Base-by-base conservation (phyloP, 2,888 invertebrate genomes). In the Heteromyza rotundicornis region DNA sequence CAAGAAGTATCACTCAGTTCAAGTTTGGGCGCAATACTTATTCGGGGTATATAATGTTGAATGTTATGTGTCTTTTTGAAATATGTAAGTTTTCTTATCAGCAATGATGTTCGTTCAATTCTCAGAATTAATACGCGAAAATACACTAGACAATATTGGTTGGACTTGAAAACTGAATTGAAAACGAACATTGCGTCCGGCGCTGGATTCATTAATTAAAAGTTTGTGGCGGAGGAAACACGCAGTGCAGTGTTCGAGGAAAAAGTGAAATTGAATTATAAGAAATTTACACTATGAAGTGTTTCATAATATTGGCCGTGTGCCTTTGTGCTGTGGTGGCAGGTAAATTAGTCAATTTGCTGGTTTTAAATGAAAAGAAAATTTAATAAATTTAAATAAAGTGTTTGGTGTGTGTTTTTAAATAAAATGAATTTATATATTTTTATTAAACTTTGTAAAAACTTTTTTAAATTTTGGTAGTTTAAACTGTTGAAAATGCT, bases 321-420 rank as follows among this genome's bases (percentile, higher is more conserved):
- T 82, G 82, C 69, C 73, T 82, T 60, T 75, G 77, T 66, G 75
- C 73, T 59, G 76, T 72, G 56, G 70, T 75, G 67, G 81, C 79
- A 77, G 83, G 82, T 82, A 80, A 80, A 64, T 10, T 40, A n/a
- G n/a, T n/a, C n/a, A n/a, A n/a, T n/a, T n/a, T n/a, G n/a, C n/a
- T n/a, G n/a, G n/a, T n/a, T n/a, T n/a, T n/a, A n/a, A n/a, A n/a
- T n/a, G n/a, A n/a, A n/a, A n/a, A n/a, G n/a, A n/a, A n/a, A n/a
- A n/a, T n/a, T n/a, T n/a, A n/a, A n/a, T n/a, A n/a, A n/a, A n/a
- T n/a, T n/a, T n/a, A n/a, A n/a, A n/a, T n/a, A n/a, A n/a, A n/a
- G n/a, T n/a, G n/a, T n/a, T n/a, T n/a, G n/a, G n/a, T n/a, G n/a
- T n/a, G n/a, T n/a, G n/a, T n/a, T n/a, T n/a, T n/a, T n/a, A n/a